Evolutionary conservation across 2,888 invertebrate genomes (phyloP).

Genomic region (Aromia moschata): DNA sequence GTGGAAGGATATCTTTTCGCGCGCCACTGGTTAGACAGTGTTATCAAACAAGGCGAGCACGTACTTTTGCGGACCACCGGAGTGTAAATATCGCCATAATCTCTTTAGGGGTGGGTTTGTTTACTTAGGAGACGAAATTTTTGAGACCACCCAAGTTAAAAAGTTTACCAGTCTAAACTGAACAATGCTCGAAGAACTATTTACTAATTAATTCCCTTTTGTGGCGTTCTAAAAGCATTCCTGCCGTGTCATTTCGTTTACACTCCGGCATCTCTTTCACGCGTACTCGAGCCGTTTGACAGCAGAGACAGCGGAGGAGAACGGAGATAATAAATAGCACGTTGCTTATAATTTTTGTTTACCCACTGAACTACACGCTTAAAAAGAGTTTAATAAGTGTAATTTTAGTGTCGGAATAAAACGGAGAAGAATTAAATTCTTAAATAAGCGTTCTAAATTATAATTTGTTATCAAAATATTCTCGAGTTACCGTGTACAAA

Average conservation of each 20-base stretch:
- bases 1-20: no score
- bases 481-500: no score
- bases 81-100: conserved; percentile 51
- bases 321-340: no score
- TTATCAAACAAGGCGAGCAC: conserved; percentile 27
- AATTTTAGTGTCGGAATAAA: no score
- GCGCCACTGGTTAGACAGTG: conserved; percentile 20
- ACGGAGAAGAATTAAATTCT: no score
- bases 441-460: no score
- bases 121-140: conserved; percentile 44
- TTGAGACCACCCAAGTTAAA: conserved; percentile 42
- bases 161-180: conserved; percentile 1
- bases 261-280: conserved; percentile 37
- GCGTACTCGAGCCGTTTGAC: neutral
- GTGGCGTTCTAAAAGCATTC: conserved; percentile 2
- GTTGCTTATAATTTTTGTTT: neutral
- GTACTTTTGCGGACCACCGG: conserved; percentile 48
- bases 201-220: conserved; percentile 10
- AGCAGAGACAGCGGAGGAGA: neutral
- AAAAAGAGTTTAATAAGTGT: no score
- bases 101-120: conserved; percentile 43
- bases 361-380: no score
- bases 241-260: conserved; percentile 1
- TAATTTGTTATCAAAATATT: no score
- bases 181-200: conserved; percentile 1